Base-by-base conservation (phyloP, 2,113 vertebrate genomes). In the Mastomys natalensis region DNA sequence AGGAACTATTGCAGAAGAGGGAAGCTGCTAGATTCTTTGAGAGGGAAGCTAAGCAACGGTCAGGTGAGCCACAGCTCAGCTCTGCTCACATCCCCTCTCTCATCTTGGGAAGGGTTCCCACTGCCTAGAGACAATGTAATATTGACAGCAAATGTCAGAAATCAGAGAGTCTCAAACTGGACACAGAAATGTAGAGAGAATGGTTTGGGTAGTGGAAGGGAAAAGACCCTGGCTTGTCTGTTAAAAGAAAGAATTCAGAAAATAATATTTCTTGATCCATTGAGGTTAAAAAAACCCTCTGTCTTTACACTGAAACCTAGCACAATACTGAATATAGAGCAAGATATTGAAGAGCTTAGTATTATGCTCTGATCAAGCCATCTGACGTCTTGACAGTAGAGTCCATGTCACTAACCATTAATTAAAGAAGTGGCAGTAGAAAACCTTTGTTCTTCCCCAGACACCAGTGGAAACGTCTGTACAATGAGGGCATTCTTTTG, bases 161-260 rank as follows among this genome's bases (percentile, higher is more conserved):
- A 34, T 29, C 5, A 10, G 48, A 16, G 40, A 26, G 40, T 7
- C 24, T 26, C 76, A 58, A 76, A 3, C 4, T 48, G 29, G 11
- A 2, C 2, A 7, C 48, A 74, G 73, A 88, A 58, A 53, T 12
- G 2, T 11, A 48, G 4, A 82, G 10, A 68, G 37, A 64, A 58
- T 5, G 53, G 3, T 40, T 16, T 24, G 17, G 6, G 1, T 0
- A 1, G 3, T 13, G 3, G 7, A 19, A 70, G 37, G 4, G 9
- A 6, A 13, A 15, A 6, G 37, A 72, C 58, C 3, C 16, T 55
- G 60, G 40, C 12, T 55, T 37, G 66, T 62, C 9, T 87, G 24
- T 15, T 51, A 60, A 78, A 82, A 31, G 31, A 1, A 1, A 62
- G 51, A 77, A 87, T 81, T 87, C n/a, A 68, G 58, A 66, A 92